Evolutionary conservation across 2,888 invertebrate genomes (phyloP).

Genomic region (Xestia xanthographa): DNA sequence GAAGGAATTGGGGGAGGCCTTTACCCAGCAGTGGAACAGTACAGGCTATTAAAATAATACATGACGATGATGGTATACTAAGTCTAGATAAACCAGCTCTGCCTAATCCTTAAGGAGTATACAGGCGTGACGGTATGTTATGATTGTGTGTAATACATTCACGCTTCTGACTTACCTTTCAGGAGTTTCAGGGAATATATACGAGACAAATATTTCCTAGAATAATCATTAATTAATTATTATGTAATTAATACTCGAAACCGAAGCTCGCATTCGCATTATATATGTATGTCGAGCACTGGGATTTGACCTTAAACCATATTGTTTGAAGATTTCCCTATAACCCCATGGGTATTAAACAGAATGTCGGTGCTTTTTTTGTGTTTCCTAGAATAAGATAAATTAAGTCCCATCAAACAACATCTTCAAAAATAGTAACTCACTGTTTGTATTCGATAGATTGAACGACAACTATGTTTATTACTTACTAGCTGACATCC

Average conservation of each 20-base stretch:
- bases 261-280: neutral
- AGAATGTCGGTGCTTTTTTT: neutral
- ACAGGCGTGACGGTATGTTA: neutral
- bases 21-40: no score
- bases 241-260: neutral
- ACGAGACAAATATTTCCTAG: neutral
- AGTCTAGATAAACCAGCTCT: neutral
- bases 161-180: neutral
- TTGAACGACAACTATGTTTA: no score
- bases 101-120: neutral
- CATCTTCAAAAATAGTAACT: no score
- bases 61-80: no score
- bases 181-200: neutral
- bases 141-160: neutral
- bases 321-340: neutral
- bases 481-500: no score
- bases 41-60: no score
- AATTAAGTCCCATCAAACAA: no score
- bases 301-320: slow-evolving; percentile 13
- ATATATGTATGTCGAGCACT: neutral
- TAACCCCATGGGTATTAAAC: neutral
- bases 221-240: neutral
- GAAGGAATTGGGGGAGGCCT: no score
- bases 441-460: no score
- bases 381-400: neutral